Evolutionary conservation across 2,113 vertebrate species (phyloP), one percentile per base, ranked within the genome.

Genomic region (Mustela nigripes): DNA sequence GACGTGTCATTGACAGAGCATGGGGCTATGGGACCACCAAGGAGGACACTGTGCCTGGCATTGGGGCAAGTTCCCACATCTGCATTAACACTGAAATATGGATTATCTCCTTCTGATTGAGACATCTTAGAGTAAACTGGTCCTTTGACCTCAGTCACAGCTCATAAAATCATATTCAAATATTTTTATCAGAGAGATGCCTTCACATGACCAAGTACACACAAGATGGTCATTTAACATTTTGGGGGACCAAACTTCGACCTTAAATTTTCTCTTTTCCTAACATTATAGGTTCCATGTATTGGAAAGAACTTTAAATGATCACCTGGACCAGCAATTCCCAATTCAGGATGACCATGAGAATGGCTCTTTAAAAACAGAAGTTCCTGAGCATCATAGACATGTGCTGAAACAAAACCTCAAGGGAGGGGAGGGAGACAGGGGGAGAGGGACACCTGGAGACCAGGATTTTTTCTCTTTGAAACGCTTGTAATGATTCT

Each of bases 111-210:
- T 28, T 19, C n/a, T 7, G 1, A 1, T n/a, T 18, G 71, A 60
- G 62, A 67, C 21, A 73, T 4, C 14, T 18, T 50, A 5, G 69
- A 50, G 19, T 39, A 48, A 42, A 90, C 22, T 36, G 53, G 56
- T 67, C 90, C 26, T 48, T 97, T 33, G 5, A 80, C 71, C 96
- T 67, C 26, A 87, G 48, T 33, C 83, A 73, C 36, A 39, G 96
- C 95, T 96, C 89, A 78, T 71, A 98, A 97, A 98, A 45, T 60
- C 94, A 36, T 10, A 71, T 96, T 97, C 87, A 95, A 33, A 85
- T 78, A 28, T 88, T 86, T 90, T 42, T 1, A 67, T 24, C n/a
- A 65, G 58, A 83, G 33, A 80, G 36, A 67, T 76, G 24, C 24
- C 26, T 74, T 93, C 53, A 60, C 50, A 22, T 15, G 24, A 9